These are phyloP conservation scores for Diachasmimorpha longicaudata DNA, from an alignment of 1,140 invertebrate species.

Conservation along the genomic window DNA sequence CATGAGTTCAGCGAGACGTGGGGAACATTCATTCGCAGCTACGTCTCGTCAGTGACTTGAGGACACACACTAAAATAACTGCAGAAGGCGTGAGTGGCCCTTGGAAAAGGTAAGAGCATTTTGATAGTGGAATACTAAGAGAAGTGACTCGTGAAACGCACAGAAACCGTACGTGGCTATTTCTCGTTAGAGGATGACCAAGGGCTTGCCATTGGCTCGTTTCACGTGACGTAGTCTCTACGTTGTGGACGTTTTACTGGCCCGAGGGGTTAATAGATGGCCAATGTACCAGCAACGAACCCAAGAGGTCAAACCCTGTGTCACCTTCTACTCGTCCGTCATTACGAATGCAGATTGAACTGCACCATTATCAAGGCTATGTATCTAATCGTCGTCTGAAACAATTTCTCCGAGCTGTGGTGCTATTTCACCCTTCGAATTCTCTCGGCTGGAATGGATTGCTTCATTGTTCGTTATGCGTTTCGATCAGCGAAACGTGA, in stretches of 20 bases:
- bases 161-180: constrained; percentile 9
- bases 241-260: constrained; percentile 33
- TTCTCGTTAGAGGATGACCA: constrained; percentile 24
- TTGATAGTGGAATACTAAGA: background rate
- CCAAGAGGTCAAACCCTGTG: constrained; percentile 49
- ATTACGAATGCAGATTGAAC: constrained; percentile 55
- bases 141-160: background rate
- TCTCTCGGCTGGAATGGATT: background rate
- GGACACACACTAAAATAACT: background rate
- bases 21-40: background rate
- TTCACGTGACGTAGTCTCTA: constrained; percentile 23
- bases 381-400: constrained; percentile 43
- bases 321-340: constrained; percentile 51
- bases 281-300: constrained; percentile 40
- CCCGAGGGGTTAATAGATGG: constrained; percentile 52
- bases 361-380: constrained; percentile 38
- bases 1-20: background rate
- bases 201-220: background rate
- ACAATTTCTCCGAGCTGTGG: constrained; percentile 20
- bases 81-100: background rate
- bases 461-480: no score
- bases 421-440: constrained; percentile 26
- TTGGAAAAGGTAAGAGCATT: background rate
- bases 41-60: background rate
- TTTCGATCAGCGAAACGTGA: no score